Evolutionary conservation across 2,797 vertebrate species (phyloP).

Genomic region (Lagodon rhomboides): DNA sequence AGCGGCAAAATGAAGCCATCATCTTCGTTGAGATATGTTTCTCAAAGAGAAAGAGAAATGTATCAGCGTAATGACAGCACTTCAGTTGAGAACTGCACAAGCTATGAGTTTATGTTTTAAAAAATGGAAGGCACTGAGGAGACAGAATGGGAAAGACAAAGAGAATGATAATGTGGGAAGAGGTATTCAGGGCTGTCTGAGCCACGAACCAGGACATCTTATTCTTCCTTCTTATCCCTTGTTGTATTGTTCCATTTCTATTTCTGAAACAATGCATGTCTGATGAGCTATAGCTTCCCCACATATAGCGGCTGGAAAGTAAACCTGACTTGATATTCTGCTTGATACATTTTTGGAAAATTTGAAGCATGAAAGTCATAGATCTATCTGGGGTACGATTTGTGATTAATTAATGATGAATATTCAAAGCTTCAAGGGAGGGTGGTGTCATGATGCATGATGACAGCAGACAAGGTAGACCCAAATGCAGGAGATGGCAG

Average conservation of each 20-base stretch:
- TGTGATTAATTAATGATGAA: too few relatives aligned
- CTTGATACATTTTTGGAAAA: neutral
- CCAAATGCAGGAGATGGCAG: too few relatives aligned
- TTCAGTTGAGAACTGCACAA: conserved; percentile 12
- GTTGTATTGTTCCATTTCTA: conserved; percentile 24
- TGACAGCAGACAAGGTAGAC: too few relatives aligned
- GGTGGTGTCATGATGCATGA: too few relatives aligned
- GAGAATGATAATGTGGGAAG: conserved; percentile 9
- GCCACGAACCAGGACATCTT: conserved; percentile 35
- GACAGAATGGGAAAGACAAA: conserved; percentile 2
- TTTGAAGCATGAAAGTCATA: neutral
- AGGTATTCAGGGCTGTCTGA: conserved; percentile 20
- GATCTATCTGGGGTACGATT: too few relatives aligned
- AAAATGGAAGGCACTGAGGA: neutral
- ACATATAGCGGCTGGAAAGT: neutral
- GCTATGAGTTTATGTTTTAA: conserved; percentile 18
- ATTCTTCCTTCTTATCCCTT: conserved; percentile 5
- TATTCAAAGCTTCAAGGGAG: too few relatives aligned
- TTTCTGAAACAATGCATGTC: conserved; percentile 22
- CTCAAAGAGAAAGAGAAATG: conserved; percentile 24
- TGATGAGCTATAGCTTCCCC: neutral
- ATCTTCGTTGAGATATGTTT: conserved; percentile 21
- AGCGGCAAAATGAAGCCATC: conserved; percentile 26
- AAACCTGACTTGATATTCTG: neutral
- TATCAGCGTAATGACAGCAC: conserved; percentile 20